phyloP scores from a whole-genome alignment of 2,888 invertebrate species.

The Eudasyphora cyanicolor region DNA sequence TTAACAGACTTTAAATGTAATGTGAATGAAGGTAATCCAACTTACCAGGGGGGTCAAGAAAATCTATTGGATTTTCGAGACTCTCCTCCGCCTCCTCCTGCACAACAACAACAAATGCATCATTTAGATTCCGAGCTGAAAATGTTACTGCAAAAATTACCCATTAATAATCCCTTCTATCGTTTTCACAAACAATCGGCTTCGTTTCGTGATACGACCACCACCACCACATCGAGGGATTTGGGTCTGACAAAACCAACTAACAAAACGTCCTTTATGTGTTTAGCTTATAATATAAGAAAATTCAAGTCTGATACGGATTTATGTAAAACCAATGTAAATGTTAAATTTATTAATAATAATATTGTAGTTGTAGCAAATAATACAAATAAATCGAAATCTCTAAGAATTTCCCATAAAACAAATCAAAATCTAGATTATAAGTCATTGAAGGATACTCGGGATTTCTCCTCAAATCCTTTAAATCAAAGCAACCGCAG shows the following conservation, averaged over 20 bases:
- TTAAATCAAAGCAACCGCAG: conserved; percentile 17
- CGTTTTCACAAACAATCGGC: conserved; percentile 77
- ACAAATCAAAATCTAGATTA: conserved; percentile 52
- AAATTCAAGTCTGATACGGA: conserved; percentile 75
- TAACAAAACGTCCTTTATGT: conserved; percentile 50
- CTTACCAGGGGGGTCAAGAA: too few relatives aligned
- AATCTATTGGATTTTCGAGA: neutral
- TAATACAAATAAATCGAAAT: neutral
- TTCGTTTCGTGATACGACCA: conserved; percentile 72
- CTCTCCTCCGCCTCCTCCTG: neutral
- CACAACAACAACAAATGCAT: neutral
- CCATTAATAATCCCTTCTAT: conserved; percentile 78
- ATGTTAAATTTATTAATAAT: conserved; percentile 76
- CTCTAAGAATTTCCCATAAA: neutral
- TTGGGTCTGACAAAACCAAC: neutral
- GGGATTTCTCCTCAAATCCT: conserved; percentile 33
- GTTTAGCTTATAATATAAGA: conserved; percentile 60
- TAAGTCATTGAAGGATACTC: conserved; percentile 38
- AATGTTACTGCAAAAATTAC: conserved; percentile 73
- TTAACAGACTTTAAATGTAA: too few relatives aligned
- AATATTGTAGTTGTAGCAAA: conserved; percentile 66
- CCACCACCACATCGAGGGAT: conserved; percentile 55
- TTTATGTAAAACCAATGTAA: conserved; percentile 73
- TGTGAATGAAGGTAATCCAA: too few relatives aligned
- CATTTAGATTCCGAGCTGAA: conserved; percentile 68